A percentile compares a stretch with the other conserved stretches of the same genome.
phyloP scores from a whole-genome alignment of 2,888 invertebrate species.

The Hypsopygia costalis region DNA sequence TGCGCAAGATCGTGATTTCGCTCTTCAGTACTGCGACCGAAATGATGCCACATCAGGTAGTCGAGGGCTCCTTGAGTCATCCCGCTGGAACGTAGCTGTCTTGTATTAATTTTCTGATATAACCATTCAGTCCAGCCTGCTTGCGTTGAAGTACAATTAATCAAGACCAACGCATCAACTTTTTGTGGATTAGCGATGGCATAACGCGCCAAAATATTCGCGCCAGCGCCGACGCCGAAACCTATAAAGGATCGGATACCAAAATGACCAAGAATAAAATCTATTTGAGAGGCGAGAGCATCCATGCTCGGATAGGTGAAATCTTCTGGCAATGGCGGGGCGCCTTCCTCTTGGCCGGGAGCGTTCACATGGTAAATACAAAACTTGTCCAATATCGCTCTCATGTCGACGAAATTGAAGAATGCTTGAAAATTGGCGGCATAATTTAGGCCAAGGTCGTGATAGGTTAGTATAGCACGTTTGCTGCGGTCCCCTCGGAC shows the following conservation, averaged over 20 bases:
- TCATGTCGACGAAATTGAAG: slow-evolving; percentile 96
- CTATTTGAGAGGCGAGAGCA: slow-evolving; percentile 94
- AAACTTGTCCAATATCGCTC: slow-evolving; percentile 93
- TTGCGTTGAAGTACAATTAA: slow-evolving; percentile 96
- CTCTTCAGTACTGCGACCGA: slow-evolving; percentile 93
- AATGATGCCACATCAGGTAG: slow-evolving; percentile 99
- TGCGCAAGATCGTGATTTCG: slow-evolving; percentile 96
- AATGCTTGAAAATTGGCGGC: slow-evolving; percentile 96
- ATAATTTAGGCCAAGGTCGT: slow-evolving; percentile 99
- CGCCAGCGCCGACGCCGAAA: slow-evolving; percentile 98
- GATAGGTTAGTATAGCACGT: slow-evolving; percentile 97
- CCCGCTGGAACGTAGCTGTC: slow-evolving; percentile 92
- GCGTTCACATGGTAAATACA: slow-evolving; percentile 99
- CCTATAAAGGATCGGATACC: slow-evolving; percentile 95
- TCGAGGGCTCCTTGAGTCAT: slow-evolving; percentile 97
- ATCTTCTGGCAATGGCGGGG: slow-evolving; percentile 91
- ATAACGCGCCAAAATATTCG: slow-evolving; percentile 96
- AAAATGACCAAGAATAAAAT: slow-evolving; percentile 93
- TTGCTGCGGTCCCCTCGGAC: slow-evolving; percentile 96
- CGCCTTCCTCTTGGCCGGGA: slow-evolving; percentile 98
- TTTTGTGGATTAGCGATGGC: slow-evolving; percentile 92
- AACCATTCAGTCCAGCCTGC: slow-evolving; percentile 99
- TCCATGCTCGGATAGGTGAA: slow-evolving; percentile 98
- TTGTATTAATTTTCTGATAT: slow-evolving; percentile 97
- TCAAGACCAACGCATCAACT: slow-evolving; percentile 93